Evolutionary conservation across 2,797 vertebrate genomes (phyloP), one percentile per base, ranked within the genome.

Genomic region (Mus caroli): DNA sequence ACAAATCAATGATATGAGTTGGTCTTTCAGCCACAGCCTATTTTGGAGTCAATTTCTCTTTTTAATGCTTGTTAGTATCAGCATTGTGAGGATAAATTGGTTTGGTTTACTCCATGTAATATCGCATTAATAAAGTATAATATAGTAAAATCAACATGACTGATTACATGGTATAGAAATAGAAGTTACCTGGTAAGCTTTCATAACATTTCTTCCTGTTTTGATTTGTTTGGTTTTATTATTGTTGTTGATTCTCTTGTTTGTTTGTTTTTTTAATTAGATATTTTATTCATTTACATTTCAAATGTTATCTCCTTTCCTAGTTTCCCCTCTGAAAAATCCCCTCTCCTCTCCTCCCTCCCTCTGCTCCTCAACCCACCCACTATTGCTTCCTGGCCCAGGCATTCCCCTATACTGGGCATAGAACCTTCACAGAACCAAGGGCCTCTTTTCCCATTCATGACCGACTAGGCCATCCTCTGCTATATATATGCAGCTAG

Each of bases 21-120:
- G 2, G 76, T 89, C 94, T 78, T 20, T 37, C 37, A 24, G 34
- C 43, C 43, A 75, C 37, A 84, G 11, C 24, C 43, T 86, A 87
- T 73, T 90, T 90, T 58, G 15, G 46, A 83, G 84, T 88, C 56
- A 79, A 78, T 69, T 95, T 95, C 12, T 97, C 50, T 92, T 92
- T 90, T 15, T 92, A 83, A 64, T 75, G 6, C 46, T 89, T 91
- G 15, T 93, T 43, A 89, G 37, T 94, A 84, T 76, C 20, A 93
- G 43, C 17, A 84, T 54, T 86, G n/a, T 20, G 14, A 79, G 14
- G 34, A 83, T 11, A 87, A 91, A 79, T 31, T 90, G 19, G 1
- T 93, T 93, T 94, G 37, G 2, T 82, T 77, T 92, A 90, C 90
- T 69, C 56, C 22, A 54, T 54, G 20, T 8, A 77, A 46, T 3